Evolutionary conservation across 2,113 vertebrate genomes (phyloP), one percentile per base, ranked within the genome.

Genomic region (Macaca mulatta): DNA sequence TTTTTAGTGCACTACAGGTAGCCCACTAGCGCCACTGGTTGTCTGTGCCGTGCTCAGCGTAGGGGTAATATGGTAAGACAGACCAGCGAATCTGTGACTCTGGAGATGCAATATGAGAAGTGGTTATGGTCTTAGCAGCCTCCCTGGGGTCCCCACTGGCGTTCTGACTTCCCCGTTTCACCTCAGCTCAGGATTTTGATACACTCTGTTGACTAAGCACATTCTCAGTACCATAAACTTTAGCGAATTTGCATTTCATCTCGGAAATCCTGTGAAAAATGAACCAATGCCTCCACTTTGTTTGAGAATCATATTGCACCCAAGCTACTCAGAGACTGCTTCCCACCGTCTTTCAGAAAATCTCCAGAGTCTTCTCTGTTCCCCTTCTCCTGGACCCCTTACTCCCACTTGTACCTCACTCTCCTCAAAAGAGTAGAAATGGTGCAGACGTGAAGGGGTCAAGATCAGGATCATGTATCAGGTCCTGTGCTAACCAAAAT

Each of bases 231-330:
- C 20, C 82, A 40, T 35, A 38, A 86, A 74, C 43, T 82, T 69
- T 3, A 48, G 50, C 52, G 45, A 82, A 80, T 40, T 50, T 90
- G 25, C 81, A 64, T 23, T 64, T 83, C n/a, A 10, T 77, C 30
- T 90, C 69, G 27, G 78, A 90, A 93, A 70, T 82, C 43, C 40
- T 70, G 38, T 77, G 16, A 40, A 79, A 89, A 87, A 70, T 78
- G 20, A 43, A 61, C 40, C 75, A 55, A 8, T 40, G 30, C 40
- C 59, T 93, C 38, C 2, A 32, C 14, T 75, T 59, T 55, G n/a
- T 75, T 92, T 72, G 40, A 23, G 57, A 87, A 50, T 23, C 50
- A 61, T 12, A 9, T 32, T 82, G 67, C 77, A 78, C 32, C 20
- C 69, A 67, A 38, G 32, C 14, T n/a, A n/a, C 18, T 45, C 10